Percentiles rank a stretch among this genome's conserved stretches.
phyloP scores from a whole-genome alignment of 2,797 vertebrate genomes.

The Lateolabrax maculatus region DNA sequence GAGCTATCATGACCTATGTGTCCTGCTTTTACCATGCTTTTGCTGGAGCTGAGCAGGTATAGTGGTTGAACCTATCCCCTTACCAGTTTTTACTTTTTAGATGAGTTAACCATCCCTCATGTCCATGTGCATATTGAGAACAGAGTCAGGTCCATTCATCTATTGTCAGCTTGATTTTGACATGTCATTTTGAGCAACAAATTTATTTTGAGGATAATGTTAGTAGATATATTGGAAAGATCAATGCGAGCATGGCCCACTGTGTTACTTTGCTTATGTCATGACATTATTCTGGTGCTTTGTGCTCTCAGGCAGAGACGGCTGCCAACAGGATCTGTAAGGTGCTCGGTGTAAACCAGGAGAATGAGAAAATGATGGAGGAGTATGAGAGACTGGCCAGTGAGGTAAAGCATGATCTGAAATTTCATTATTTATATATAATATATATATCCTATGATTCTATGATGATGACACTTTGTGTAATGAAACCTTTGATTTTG shows the following conservation, averaged over 20 bases:
- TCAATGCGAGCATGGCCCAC: constrained; percentile 7
- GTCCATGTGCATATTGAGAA: constrained; percentile 13
- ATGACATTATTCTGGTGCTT: constrained; percentile 15
- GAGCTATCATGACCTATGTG: constrained; percentile 99
- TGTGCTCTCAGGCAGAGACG: constrained; percentile 92
- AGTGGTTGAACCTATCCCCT: constrained; percentile 2
- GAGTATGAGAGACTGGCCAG: constrained; percentile 98
- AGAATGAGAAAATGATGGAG: constrained; percentile 99
- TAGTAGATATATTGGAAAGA: constrained; percentile 11
- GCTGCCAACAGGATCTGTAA: constrained; percentile 99
- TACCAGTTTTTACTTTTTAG: constrained; percentile 20
- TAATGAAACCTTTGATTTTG: constrained; percentile 16
- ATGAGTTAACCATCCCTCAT: background rate
- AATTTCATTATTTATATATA: background rate
- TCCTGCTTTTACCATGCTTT: constrained; percentile 99
- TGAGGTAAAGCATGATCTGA: constrained; percentile 89
- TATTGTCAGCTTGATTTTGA: constrained; percentile 28
- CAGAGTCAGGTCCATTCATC: background rate
- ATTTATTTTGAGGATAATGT: constrained; percentile 3
- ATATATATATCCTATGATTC: background rate
- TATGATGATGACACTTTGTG: constrained; percentile 29
- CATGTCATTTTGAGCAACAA: constrained; percentile 8
- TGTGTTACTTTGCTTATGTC: constrained; percentile 29
- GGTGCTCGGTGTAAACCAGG: constrained; percentile 98
- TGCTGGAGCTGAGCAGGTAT: constrained; percentile 99